Evolutionary conservation across 2,797 vertebrate genomes (phyloP).

Genomic region (Pangasius larnaudii): DNA sequence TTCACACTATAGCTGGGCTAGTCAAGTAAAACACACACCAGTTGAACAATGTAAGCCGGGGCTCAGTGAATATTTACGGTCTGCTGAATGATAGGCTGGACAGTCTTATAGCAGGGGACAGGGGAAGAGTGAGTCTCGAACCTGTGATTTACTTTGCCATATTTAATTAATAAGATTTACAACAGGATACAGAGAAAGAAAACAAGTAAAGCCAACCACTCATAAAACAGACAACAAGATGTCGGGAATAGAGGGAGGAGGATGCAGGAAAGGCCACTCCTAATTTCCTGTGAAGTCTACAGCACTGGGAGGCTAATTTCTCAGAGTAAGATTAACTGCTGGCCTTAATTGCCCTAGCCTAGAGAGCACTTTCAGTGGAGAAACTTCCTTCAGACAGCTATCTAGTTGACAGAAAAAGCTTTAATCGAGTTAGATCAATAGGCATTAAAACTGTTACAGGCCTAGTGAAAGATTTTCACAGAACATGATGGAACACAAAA

Average conservation of each 20-base stretch:
- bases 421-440: constrained; percentile 23
- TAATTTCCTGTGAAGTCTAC: constrained; percentile 24
- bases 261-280: constrained; percentile 45
- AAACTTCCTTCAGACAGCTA: constrained; percentile 26
- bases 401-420: constrained; percentile 11
- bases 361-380: constrained; percentile 3
- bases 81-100: constrained; percentile 27
- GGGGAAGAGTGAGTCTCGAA: not conserved
- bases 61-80: constrained; percentile 53
- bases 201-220: constrained; percentile 43
- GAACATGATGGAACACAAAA: not conserved
- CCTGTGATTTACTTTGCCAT: constrained; percentile 53
- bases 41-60: constrained; percentile 32
- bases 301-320: constrained; percentile 26
- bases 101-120: constrained; percentile 34
- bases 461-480: constrained; percentile 17
- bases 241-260: constrained; percentile 7
- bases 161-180: constrained; percentile 65
- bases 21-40: constrained; percentile 32
- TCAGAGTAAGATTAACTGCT: constrained; percentile 12
- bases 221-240: constrained; percentile 43
- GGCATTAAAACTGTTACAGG: constrained; percentile 21
- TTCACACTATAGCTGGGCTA: constrained; percentile 30
- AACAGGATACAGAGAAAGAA: constrained; percentile 50
- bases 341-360: constrained; percentile 6